These are phyloP conservation scores for Corythornis cristatus DNA, from an alignment of 2,113 vertebrate species.

Conservation along the genomic window DNA sequence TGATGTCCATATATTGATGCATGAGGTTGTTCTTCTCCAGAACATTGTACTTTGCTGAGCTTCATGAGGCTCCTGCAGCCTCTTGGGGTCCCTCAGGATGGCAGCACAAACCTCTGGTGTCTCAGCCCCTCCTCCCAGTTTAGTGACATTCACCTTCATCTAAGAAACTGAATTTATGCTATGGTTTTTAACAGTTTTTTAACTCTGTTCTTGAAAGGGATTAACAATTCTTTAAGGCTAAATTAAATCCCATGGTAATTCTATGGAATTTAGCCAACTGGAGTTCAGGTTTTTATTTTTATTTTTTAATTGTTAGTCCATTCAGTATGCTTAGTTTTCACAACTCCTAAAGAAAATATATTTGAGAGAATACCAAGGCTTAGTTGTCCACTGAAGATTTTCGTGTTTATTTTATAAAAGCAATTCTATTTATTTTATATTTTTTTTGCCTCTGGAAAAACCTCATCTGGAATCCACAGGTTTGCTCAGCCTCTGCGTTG, in stretches of 20 bases:
- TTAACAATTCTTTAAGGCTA: neutral
- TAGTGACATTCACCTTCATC: neutral
- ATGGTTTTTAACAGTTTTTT: neutral
- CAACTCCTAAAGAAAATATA: neutral
- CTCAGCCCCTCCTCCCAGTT: neutral
- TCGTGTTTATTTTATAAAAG: neutral
- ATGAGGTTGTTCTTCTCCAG: neutral
- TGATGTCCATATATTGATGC: too few relatives aligned
- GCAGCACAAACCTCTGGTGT: neutral
- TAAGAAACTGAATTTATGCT: neutral
- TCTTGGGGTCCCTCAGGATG: neutral
- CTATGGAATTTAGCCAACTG: neutral
- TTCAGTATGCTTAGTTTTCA: neutral
- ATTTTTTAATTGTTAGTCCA: neutral
- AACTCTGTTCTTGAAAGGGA: neutral
- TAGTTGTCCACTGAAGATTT: neutral
- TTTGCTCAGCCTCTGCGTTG: slow-evolving; percentile 16
- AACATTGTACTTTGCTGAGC: neutral
- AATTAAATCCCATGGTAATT: neutral
- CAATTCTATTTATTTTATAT: neutral
- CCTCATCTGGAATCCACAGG: neutral
- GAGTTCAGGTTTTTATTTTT: neutral
- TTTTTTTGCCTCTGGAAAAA: neutral
- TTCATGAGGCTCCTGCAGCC: neutral
- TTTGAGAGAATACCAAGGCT: neutral